These are phyloP conservation scores for Raja brachyura DNA, from an alignment of 2,113 vertebrate genomes.

Conservation along the genomic window DNA sequence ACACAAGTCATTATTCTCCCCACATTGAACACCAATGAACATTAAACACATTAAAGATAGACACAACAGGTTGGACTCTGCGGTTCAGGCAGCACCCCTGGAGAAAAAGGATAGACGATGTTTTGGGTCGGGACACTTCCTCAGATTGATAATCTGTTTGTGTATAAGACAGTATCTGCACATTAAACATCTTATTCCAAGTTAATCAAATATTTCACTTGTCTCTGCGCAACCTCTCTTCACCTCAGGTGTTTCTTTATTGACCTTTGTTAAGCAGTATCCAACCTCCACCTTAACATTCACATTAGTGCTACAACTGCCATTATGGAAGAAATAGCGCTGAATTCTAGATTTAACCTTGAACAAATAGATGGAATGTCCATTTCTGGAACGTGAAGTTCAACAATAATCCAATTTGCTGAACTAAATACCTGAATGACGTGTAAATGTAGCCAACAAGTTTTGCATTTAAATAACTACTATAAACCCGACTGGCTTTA, in stretches of 20 bases:
- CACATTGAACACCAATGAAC: slow-evolving; percentile 8
- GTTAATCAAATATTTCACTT: slow-evolving; percentile 33
- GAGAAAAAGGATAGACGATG: no score
- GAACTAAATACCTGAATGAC: not conserved
- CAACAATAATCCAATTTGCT: not conserved
- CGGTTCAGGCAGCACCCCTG: no score
- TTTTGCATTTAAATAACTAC: not conserved
- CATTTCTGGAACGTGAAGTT: not conserved
- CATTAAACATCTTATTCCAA: slow-evolving; percentile 11
- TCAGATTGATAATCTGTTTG: no score
- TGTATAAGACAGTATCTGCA: not conserved
- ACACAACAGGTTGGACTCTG: no score
- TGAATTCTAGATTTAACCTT: not conserved
- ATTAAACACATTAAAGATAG: slow-evolving; percentile 6
- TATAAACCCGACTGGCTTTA: not conserved
- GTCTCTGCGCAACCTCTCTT: slow-evolving; percentile 9
- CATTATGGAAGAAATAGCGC: not conserved
- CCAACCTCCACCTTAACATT: not conserved
- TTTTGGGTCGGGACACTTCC: no score
- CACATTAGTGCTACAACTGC: not conserved
- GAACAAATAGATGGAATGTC: not conserved
- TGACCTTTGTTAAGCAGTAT: slow-evolving; percentile 12
- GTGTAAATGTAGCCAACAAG: not conserved
- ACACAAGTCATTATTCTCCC: not conserved
- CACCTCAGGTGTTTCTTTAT: slow-evolving; percentile 23